Evolutionary conservation across 2,797 vertebrate species (phyloP).

Genomic region (Euthynnus affinis): DNA sequence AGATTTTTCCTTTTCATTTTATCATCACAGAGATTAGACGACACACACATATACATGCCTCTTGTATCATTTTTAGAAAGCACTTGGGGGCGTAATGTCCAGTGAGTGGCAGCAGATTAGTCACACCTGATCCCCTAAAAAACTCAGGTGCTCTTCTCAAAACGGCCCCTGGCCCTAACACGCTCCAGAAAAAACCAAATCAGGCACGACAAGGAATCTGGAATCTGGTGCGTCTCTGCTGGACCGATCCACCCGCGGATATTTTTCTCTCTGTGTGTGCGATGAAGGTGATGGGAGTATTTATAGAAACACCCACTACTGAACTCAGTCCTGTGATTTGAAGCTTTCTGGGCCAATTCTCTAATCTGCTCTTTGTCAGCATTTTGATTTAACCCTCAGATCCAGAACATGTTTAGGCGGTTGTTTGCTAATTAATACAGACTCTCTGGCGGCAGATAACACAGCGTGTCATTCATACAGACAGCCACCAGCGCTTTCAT

Average conservation of each 20-base stretch:
- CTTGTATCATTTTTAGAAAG: constrained; percentile 37
- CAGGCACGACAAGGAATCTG: constrained; percentile 20
- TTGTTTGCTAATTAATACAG: constrained; percentile 74
- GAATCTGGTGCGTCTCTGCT: constrained; percentile 11
- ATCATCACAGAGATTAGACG: not conserved
- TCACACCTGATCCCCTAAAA: constrained; percentile 70
- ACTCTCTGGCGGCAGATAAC: constrained; percentile 62
- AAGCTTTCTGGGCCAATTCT: constrained; percentile 59
- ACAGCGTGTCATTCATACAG: constrained; percentile 62
- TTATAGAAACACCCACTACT: constrained; percentile 56
- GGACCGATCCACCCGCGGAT: constrained; percentile 25
- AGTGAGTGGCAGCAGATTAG: constrained; percentile 50
- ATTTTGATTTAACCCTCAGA: constrained; percentile 73
- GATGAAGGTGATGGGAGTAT: constrained; percentile 44
- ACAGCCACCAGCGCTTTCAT: constrained; percentile 67
- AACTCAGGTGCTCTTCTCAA: constrained; percentile 64
- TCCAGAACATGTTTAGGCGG: constrained; percentile 61
- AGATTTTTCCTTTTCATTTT: not conserved
- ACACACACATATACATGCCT: not conserved
- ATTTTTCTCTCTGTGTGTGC: constrained; percentile 26
- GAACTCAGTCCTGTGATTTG: constrained; percentile 47
- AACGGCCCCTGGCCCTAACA: constrained; percentile 47
- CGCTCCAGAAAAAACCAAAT: constrained; percentile 44
- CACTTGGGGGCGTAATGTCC: constrained; percentile 45
- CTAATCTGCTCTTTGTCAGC: constrained; percentile 70